Base-by-base conservation (phyloP, 1,140 invertebrate genomes). In the Halesus radiatus region DNA sequence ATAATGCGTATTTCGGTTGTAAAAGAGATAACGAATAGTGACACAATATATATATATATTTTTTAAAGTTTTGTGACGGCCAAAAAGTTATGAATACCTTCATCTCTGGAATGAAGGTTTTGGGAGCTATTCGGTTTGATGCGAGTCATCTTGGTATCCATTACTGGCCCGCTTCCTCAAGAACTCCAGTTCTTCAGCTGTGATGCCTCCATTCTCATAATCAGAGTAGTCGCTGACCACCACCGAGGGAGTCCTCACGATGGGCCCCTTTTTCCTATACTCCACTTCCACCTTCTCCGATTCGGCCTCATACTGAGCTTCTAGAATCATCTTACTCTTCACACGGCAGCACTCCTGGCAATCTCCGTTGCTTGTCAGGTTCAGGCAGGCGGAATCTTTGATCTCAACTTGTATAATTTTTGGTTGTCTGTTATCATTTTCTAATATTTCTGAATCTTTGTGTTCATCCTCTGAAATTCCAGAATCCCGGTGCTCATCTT, bases 181-280 rank as follows among this genome's bases (percentile, higher is more conserved):
- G 37, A 80, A 84, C 64, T 93, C 91, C 83, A 93, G 91, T 85
- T 94, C 93, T 83, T 94, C 93, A 56, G 92, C 87, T 7, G 92
- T 92, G 3, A 93, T 90, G 7, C 92, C 92, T 50, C 92, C 89
- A 6, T 90, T 90, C 20, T 92, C 89, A 81, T 94, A 94, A 85
- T 96, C 94, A 0, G 94, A 95, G 84, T 95, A 95, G 86, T 96
- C 95, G 83, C 94, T 95, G 1, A 96, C 94, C 3, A 96, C 94
- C 18, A 96, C 95, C 20, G 94, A 95, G 0, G 95, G 95, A 0
- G 95, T 95, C 37, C 95, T 86, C 85, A 94, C 94, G 84, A 92
- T 94, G 1, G 94, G 89, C 3, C 89, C 89, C 15, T 87, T 84
- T 10, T 20, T 54, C 3, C 58, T 66, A 13, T 81, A 77, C 1